Percentiles rank a stretch among this genome's conserved stretches.
These are phyloP conservation scores for Pachypanchax playfairii DNA, from an alignment of 2,113 vertebrate genomes.

Conservation along the genomic window DNA sequence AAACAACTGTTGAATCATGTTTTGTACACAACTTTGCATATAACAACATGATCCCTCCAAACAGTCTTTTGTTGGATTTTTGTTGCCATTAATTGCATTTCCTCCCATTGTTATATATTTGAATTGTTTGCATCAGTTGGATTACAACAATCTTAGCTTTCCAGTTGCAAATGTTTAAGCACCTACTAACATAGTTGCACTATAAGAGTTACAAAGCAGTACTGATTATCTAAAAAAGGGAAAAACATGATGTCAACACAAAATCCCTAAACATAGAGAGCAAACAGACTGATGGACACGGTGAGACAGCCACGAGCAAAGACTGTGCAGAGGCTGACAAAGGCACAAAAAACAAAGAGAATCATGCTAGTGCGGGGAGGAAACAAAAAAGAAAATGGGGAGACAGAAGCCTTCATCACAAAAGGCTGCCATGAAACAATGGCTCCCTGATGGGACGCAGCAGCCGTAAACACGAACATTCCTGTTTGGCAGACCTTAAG, in stretches of 20 bases:
- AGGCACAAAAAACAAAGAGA: conserved; percentile 20
- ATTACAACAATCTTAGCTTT: not conserved
- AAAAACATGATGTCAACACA: conserved; percentile 22
- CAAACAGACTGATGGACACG: conserved; percentile 15
- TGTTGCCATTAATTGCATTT: not conserved
- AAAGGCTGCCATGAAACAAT: conserved; percentile 56
- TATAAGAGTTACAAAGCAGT: not conserved
- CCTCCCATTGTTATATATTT: not conserved
- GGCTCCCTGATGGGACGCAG: conserved; percentile 51
- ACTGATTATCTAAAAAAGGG: conserved; percentile 15
- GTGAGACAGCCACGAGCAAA: conserved; percentile 16
- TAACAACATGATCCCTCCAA: too few species aligned
- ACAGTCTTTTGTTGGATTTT: not conserved
- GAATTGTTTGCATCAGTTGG: not conserved
- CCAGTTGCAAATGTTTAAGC: not conserved
- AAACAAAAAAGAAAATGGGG: conserved; percentile 14
- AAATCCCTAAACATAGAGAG: conserved; percentile 24
- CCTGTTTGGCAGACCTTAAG: conserved; percentile 42
- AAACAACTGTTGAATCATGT: too few species aligned
- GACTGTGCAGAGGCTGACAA: conserved; percentile 12
- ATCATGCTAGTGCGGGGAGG: conserved; percentile 27
- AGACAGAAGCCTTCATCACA: conserved; percentile 40
- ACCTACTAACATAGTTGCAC: not conserved
- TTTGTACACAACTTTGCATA: too few species aligned
- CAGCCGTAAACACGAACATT: conserved; percentile 47